Base-by-base conservation (phyloP, 2,113 vertebrate species). In the Mustela nigripes region DNA sequence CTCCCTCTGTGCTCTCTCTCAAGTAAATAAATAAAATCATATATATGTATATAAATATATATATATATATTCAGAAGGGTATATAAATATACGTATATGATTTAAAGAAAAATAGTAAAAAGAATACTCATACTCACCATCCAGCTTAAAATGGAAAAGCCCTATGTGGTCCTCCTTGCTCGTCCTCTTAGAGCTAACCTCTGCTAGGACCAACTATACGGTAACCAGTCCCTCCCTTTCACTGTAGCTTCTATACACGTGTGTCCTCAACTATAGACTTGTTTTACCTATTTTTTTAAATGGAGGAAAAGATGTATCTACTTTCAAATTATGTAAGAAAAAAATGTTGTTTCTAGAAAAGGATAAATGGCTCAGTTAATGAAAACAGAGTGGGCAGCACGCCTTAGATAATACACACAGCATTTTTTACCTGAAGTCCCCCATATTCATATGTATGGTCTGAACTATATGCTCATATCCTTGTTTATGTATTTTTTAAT, bases 311-410 rank as follows among this genome's bases (percentile, higher is more conserved):
- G 15, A 79, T 39, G 11, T 79, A 50, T 89, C 79, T 65, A 83
- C 31, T 62, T 95, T 87, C 53, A 90, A 97, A 56, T 63, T 93
- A 48, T 50, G 8, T 24, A 80, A 69, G 33, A 78, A 91, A 88
- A 88, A 67, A 36, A 24, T 19, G 31, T 71, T 95, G 36, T 87
- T 94, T 94, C 79, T 79, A 93, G 63, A 56, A 56, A 91, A 96
- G 50, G 45, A 63, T 73, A n/a, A 93, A 63, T 50, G 53, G n/a
- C n/a, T 94, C 58, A 42, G 62, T 31, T 95, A 42, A 50, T 62
- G 12, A 53, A 78, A 85, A 95, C 28, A 86, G 9, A 76, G 53
- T 80, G 16, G 26, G 73, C 45, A 95, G 62, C 21, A 91, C 53
- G 62, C n/a, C 69, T 96, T 94, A 28, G 83, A 24, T 87, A 86